Conservation (phyloP, 2,888 invertebrate genomes). For the Spialia ferax region DNA sequence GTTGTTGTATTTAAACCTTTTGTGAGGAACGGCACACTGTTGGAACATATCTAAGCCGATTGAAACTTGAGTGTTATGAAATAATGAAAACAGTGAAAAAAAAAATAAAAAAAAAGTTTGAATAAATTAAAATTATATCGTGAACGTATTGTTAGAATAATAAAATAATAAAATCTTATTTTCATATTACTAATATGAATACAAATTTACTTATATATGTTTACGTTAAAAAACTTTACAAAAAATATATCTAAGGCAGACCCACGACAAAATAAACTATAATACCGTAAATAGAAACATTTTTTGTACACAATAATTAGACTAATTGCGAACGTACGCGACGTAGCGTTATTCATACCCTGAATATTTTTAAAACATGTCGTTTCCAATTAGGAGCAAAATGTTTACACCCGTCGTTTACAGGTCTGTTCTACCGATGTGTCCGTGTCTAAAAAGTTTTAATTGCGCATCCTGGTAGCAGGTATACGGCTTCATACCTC, state of each 20-base stretch:
- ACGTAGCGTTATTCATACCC: slow-evolving; percentile 4
- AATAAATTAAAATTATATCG: no score
- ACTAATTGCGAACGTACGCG: slow-evolving; percentile 25
- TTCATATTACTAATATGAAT: neutral
- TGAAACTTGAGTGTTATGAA: slow-evolving; percentile 40
- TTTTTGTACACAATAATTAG: slow-evolving; percentile 11
- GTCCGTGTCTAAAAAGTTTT: slow-evolving; percentile 63
- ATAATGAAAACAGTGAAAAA: slow-evolving; percentile 29
- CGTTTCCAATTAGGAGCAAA: slow-evolving; percentile 60
- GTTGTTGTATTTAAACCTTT: slow-evolving; percentile 16
- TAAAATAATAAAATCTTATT: no score
- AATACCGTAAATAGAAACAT: neutral
- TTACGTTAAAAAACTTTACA: no score
- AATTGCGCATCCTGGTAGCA: slow-evolving; percentile 57
- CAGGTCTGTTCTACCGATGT: slow-evolving; percentile 60
- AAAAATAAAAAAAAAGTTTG: no score
- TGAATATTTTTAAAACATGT: slow-evolving; percentile 48
- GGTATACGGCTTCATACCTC: slow-evolving; percentile 42
- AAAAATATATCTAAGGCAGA: neutral
- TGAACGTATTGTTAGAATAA: neutral
- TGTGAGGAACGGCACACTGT: slow-evolving; percentile 11
- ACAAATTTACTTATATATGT: neutral
- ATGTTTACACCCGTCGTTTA: slow-evolving; percentile 63
- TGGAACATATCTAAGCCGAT: slow-evolving; percentile 41
- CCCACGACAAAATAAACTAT: neutral